Evolutionary conservation across 2,888 invertebrate species (phyloP).

Genomic region (Philhelius pedissequus): DNA sequence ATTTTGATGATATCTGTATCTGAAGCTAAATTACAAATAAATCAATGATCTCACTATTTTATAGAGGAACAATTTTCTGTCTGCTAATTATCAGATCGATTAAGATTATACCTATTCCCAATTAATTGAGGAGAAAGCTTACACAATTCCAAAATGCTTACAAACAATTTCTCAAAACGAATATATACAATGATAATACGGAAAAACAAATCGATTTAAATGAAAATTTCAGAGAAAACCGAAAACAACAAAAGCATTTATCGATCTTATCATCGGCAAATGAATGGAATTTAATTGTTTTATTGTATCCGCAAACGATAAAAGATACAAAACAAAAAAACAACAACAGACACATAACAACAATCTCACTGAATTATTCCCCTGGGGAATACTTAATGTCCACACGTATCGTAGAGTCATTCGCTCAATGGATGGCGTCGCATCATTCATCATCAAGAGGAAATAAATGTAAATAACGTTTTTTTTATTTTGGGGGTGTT

Average conservation of each 20-base stretch:
- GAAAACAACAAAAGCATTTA: not conserved
- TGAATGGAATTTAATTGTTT: conserved; percentile 43
- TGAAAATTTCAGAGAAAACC: not conserved
- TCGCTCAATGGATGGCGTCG: not conserved
- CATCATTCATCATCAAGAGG: not conserved
- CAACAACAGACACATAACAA: not conserved
- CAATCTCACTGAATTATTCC: conserved; percentile 30
- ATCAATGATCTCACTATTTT: conserved; percentile 56
- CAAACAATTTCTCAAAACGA: not conserved
- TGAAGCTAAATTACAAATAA: conserved; percentile 27
- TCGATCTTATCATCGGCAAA: conserved; percentile 39
- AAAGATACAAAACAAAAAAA: conserved; percentile 13
- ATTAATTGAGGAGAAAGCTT: not conserved
- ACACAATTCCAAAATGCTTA: not conserved
- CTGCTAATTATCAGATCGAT: conserved; percentile 59
- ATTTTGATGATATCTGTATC: not conserved
- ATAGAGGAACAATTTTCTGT: conserved; percentile 15
- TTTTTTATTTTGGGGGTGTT: not conserved
- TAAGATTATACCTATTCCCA: conserved; percentile 30
- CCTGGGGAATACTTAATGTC: conserved; percentile 8
- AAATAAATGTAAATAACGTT: not conserved
- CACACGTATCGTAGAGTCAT: not conserved
- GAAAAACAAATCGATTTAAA: not conserved
- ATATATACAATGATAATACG: not conserved
- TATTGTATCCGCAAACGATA: conserved; percentile 6